Base-by-base conservation (phyloP, 2,888 invertebrate genomes). In the Neria commutata region DNA sequence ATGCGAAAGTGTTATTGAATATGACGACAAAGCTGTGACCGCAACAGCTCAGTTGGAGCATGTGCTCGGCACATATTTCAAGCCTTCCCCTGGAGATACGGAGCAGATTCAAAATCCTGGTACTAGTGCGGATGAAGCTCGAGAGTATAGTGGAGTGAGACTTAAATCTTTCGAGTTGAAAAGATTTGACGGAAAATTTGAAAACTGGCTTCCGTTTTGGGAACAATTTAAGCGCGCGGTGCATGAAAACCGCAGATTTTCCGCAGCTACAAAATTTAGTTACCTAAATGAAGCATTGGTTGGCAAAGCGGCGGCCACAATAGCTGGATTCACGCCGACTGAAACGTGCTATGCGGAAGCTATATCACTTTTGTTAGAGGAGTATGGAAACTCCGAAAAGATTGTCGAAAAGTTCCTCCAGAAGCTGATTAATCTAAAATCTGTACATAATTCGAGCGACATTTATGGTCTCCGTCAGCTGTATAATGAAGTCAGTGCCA, bases 201-300 rank as follows among this genome's bases (percentile, higher is more conserved):
- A 63, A 54, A 57, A 60, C 29, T 63, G 59, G 60, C 48, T 63
- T 17, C 58, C 63, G 1, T 61, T 63, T 25, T 64, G 64, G 61
- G 64, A 60, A 16, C 47, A 57, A 55, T 64, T 61, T 56, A 61
- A 60, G 26, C 29, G 37, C 17, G 61, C 57, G 23, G 55, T 63
- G 14, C 60, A 64, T 14, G 60, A 61, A 25, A 64, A 60, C 24
- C 23, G 21, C 8, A 46, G 60, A n/a, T 26, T 64, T 23, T 57
- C 55, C 10, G 33, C 37, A 21, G 51, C 60, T 17, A 40, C 47
- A 19, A 62, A 64, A 51, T 60, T 64, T 26, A 63, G 57, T 26
- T 63, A 51, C n/a, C 37, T 61, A 8, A 60, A 58, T 42, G 50
- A 62, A 11, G 52, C 58, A 23, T 58, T 63, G 25, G 21, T 53